Base-by-base conservation (phyloP, 2,797 vertebrate genomes). In the Lates japonicus region DNA sequence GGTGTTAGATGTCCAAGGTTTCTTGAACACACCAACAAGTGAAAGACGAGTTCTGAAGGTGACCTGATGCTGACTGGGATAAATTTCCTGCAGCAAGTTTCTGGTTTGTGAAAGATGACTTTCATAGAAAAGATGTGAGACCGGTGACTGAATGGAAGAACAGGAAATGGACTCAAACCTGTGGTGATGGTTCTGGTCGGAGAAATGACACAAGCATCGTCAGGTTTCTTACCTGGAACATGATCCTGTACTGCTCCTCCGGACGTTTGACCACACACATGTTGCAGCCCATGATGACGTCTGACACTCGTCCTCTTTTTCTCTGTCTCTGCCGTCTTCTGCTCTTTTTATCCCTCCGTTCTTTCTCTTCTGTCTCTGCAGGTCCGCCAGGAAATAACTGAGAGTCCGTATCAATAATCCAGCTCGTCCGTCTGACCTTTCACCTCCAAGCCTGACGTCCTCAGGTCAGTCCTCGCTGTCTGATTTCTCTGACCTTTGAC, bases 251-350 rank as follows among this genome's bases (percentile, higher is more conserved):
- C 83, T 96, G 96, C 89, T 97, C 96, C 94, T 97, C 96, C 22
- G 96, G 96, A 51, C 96, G 96, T 81, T 95, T 95, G 64, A 96
- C 95, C 93, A 97, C 95, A 85, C 96, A 97, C 96, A 97, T 97
- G 95, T 97, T 97, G 88, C 96, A 97, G 89, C 96, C 96, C 96
- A 97, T 97, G 86, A 67, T 85, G 88, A 12, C 48, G 57, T 16
- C 65, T 7, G 74, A 58, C n/a, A 3, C 49, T 62, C 25, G 25
- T 55, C 25, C 5, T 55, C 65, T 67, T 31, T 37, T 2, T 49
- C 52, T 59, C 20, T 17, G 54, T n/a, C 16, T 62, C 44, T 22
- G 20, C 49, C 9, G 9, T n/a, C 48, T 20, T 67, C 55, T 54
- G 25, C 3, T 60, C 25, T 76, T 42, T 37, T 54, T 37, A 22